phyloP scores from a whole-genome alignment of 2,113 vertebrate genomes.

The Coryphaenoides rupestris region DNA sequence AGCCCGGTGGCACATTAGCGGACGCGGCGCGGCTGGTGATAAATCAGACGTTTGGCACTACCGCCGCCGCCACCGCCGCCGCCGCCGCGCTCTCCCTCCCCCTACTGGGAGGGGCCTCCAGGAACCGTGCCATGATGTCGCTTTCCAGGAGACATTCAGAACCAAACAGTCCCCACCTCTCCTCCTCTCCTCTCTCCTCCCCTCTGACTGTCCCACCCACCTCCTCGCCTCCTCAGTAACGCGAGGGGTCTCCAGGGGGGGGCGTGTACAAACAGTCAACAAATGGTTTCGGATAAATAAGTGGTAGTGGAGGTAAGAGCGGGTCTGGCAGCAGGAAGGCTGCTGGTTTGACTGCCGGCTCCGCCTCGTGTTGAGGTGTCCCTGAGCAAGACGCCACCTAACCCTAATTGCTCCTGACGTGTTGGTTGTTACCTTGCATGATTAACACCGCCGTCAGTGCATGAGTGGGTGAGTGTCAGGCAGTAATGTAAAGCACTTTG shows the following conservation, averaged over 20 bases:
- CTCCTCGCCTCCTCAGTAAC: conserved; percentile 8
- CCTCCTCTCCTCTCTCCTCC: conserved; percentile 13
- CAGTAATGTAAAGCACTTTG: too few relatives aligned
- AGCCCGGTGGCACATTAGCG: conserved; percentile 84
- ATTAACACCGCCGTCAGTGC: too few relatives aligned
- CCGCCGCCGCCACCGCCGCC: too few relatives aligned
- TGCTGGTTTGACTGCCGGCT: too few relatives aligned
- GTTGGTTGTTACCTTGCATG: too few relatives aligned
- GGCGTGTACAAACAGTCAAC: conserved; percentile 75
- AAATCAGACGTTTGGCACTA: conserved; percentile 79
- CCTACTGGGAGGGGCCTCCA: conserved; percentile 31
- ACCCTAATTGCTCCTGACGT: too few relatives aligned
- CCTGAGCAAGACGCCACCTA: too few relatives aligned
- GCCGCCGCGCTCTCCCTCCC: too few relatives aligned
- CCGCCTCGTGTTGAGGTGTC: too few relatives aligned
- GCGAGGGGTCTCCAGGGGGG: conserved; percentile 76
- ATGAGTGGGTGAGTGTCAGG: too few relatives aligned
- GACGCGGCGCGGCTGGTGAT: conserved; percentile 76
- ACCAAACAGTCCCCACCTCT: conserved; percentile 74
- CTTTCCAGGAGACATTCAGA: conserved; percentile 16
- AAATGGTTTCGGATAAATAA: conserved; percentile 81
- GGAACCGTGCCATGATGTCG: conserved; percentile 48
- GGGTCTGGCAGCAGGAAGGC: too few relatives aligned
- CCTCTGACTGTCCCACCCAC: background rate
- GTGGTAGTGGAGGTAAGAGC: too few relatives aligned